Conservation (phyloP, 2,888 invertebrate species). For the Chloroclysta siterata region DNA sequence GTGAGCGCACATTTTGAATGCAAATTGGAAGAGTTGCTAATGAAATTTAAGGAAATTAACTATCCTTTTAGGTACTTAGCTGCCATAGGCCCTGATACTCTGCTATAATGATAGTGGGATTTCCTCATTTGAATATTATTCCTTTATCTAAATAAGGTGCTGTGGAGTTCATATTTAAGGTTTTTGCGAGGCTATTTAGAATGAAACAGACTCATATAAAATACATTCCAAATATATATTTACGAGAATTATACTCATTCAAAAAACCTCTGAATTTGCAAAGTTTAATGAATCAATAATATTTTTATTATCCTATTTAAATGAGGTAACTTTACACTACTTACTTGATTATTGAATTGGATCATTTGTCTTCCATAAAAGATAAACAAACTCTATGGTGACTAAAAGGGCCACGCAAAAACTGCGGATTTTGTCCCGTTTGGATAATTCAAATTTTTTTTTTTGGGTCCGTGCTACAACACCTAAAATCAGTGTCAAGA, state of each 20-base stretch:
- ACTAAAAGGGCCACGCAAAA: too few relatives aligned
- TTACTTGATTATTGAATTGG: too few relatives aligned
- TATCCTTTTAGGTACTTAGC: constrained; percentile 49
- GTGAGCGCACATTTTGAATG: constrained; percentile 79
- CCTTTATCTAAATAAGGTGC: constrained; percentile 46
- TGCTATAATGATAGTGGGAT: constrained; percentile 45
- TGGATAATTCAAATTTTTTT: too few relatives aligned
- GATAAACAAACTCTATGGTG: too few relatives aligned
- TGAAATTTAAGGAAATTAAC: constrained; percentile 69
- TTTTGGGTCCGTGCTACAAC: too few relatives aligned
- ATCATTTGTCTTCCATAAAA: too few relatives aligned
- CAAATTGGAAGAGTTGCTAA: constrained; percentile 76
- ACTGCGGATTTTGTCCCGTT: too few relatives aligned
- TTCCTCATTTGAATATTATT: constrained; percentile 47
- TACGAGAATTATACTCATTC: not conserved
- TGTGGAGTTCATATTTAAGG: constrained; percentile 35
- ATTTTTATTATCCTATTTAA: too few relatives aligned
- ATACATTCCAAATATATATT: not conserved
- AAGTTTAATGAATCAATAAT: too few relatives aligned
- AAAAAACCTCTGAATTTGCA: too few relatives aligned
- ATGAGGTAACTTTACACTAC: too few relatives aligned
- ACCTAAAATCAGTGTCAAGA: too few relatives aligned
- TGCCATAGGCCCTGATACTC: constrained; percentile 42
- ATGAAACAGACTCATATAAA: constrained; percentile 30
- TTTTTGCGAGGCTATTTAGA: constrained; percentile 31